A percentile compares a stretch with the other conserved stretches of the same genome.
phyloP scores from a whole-genome alignment of 2,888 invertebrate species.

The Xestobium rufovillosum region DNA sequence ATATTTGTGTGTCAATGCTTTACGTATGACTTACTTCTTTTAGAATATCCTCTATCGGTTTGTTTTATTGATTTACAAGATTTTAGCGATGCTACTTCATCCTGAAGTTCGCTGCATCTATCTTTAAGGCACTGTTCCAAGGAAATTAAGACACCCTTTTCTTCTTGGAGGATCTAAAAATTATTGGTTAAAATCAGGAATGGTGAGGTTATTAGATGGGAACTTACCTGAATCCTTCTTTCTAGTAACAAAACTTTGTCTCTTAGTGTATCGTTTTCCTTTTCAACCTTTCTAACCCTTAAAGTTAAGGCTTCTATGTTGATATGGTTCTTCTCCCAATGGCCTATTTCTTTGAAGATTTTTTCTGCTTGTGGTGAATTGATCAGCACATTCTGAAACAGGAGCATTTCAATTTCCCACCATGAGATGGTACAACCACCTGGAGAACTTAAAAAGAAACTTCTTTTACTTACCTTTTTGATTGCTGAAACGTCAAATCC shows the following conservation, averaged over 20 bases:
- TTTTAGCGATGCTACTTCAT: conserved; percentile 57
- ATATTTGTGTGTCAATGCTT: neutral
- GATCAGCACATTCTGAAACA: conserved; percentile 56
- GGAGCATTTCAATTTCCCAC: conserved; percentile 7
- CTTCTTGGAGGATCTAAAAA: conserved; percentile 64
- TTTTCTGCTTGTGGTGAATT: conserved; percentile 57
- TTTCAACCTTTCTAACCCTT: conserved; percentile 62
- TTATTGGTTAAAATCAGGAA: no score
- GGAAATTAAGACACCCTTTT: conserved; percentile 65
- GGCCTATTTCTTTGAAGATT: conserved; percentile 61
- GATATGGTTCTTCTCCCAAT: conserved; percentile 69
- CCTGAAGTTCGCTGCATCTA: conserved; percentile 66
- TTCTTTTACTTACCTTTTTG: conserved; percentile 46
- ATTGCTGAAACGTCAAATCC: conserved; percentile 61
- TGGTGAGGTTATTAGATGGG: no score
- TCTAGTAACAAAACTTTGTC: conserved; percentile 64
- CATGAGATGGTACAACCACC: neutral
- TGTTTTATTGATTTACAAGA: conserved; percentile 48
- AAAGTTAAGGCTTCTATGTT: conserved; percentile 70
- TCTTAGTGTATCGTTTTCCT: conserved; percentile 56
- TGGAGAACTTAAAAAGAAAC: neutral
- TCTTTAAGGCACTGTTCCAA: conserved; percentile 69
- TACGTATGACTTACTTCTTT: conserved; percentile 39
- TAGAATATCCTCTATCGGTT: conserved; percentile 49
- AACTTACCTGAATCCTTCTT: conserved; percentile 58